These are phyloP conservation scores for Frankliniella fusca DNA, from an alignment of 2,888 invertebrate genomes.

Conservation along the genomic window DNA sequence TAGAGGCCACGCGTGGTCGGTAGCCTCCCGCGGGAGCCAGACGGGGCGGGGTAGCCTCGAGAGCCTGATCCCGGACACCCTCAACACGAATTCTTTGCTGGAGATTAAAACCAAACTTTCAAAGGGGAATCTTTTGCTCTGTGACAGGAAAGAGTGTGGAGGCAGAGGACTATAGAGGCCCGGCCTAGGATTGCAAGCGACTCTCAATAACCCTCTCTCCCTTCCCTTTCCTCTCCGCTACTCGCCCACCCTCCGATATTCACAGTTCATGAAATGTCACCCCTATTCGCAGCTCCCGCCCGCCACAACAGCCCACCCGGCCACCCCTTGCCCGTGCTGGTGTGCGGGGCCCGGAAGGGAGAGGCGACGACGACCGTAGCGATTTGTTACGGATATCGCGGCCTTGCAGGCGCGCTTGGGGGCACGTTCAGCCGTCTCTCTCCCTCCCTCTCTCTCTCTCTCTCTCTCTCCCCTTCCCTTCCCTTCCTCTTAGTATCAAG, in stretches of 20 bases:
- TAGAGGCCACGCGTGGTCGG: no score
- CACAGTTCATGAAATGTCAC: slow-evolving; percentile 22
- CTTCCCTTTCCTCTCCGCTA: not conserved
- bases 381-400: slow-evolving; percentile 45
- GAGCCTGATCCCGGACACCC: no score
- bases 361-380: slow-evolving; percentile 39
- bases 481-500: not conserved
- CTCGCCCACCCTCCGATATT: not conserved
- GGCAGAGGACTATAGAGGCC: no score
- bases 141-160: no score
- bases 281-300: not conserved
- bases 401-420: slow-evolving; percentile 42
- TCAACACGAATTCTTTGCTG: no score
- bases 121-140: no score
- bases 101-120: no score
- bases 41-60: no score
- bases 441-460: slow-evolving; percentile 30
- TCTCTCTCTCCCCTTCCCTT: slow-evolving; percentile 23
- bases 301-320: no score
- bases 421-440: not conserved
- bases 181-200: no score
- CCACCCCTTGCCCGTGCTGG: not conserved
- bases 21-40: no score
- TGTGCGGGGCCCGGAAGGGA: slow-evolving; percentile 30
- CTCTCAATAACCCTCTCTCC: not conserved